Percentiles rank a stretch among this genome's conserved stretches.
Conservation (phyloP, 2,797 vertebrate species). For the Hydrolagus colliei region DNA sequence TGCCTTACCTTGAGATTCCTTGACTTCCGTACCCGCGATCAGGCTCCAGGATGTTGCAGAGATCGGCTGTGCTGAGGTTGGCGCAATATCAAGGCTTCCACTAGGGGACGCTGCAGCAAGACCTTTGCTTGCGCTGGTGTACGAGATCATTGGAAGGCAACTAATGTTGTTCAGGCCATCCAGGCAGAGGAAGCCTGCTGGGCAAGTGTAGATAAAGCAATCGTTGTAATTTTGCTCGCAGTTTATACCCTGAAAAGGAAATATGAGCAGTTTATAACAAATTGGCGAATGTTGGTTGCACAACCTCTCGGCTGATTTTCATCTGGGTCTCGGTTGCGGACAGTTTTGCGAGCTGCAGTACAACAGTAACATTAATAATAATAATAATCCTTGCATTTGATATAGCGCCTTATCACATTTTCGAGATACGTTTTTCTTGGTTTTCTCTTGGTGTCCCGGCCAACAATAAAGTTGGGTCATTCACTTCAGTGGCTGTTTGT, state of each 20-base stretch:
- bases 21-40: not conserved
- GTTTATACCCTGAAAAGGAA: slow-evolving; percentile 59
- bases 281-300: not conserved
- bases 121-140: slow-evolving; percentile 48
- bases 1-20: not conserved
- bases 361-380: too few species aligned
- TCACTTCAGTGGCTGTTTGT: too few species aligned
- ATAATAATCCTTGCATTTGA: too few species aligned
- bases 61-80: slow-evolving; percentile 29
- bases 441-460: too few species aligned
- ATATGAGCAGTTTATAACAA: not conserved
- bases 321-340: too few species aligned
- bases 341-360: too few species aligned
- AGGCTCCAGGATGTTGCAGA: slow-evolving; percentile 25
- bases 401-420: too few species aligned
- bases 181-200: slow-evolving; percentile 62
- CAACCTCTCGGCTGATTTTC: not conserved
- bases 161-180: slow-evolving; percentile 72
- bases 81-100: slow-evolving; percentile 32
- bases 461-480: too few species aligned
- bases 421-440: too few species aligned
- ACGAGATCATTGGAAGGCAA: slow-evolving; percentile 54
- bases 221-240: slow-evolving; percentile 74
- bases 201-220: slow-evolving; percentile 68
- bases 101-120: slow-evolving; percentile 22